A percentile compares a stretch with the other conserved stretches of the same genome.
Conservation (phyloP, 2,888 invertebrate species). For the Ferrisia virgata region DNA sequence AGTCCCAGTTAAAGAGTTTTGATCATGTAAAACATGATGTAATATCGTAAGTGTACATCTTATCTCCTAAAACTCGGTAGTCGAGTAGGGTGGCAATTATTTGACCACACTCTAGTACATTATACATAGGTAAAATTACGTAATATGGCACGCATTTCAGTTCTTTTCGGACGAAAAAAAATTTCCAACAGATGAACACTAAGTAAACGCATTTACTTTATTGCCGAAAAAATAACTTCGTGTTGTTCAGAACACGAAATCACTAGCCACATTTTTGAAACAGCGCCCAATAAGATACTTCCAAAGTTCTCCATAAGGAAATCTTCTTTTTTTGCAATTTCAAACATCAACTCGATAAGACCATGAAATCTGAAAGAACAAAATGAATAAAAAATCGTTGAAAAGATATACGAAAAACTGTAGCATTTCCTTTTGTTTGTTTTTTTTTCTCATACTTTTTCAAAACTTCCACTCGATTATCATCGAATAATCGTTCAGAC, state of each 20-base stretch:
- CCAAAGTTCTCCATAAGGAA: background rate
- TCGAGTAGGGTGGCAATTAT: too few relatives aligned
- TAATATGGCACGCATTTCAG: too few relatives aligned
- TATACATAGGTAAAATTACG: too few relatives aligned
- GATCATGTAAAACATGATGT: too few relatives aligned
- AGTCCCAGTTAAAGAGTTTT: background rate
- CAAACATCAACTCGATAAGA: background rate
- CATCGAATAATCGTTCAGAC: conserved; percentile 8
- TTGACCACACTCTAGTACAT: too few relatives aligned
- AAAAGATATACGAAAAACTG: too few relatives aligned
- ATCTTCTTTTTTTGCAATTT: background rate
- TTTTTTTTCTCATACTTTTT: too few relatives aligned
- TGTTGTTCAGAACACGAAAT: background rate
- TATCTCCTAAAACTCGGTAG: too few relatives aligned
- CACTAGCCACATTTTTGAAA: background rate
- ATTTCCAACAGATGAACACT: too few relatives aligned
- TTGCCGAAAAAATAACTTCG: background rate
- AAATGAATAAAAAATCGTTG: background rate
- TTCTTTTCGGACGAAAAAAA: too few relatives aligned
- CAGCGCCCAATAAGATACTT: background rate
- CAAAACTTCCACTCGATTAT: background rate
- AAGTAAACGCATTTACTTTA: background rate
- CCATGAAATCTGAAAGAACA: background rate
- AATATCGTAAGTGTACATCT: too few relatives aligned
- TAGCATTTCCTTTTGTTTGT: too few relatives aligned